Conservation (phyloP, 1,140 invertebrate species). For the Eubasilissa regina region DNA sequence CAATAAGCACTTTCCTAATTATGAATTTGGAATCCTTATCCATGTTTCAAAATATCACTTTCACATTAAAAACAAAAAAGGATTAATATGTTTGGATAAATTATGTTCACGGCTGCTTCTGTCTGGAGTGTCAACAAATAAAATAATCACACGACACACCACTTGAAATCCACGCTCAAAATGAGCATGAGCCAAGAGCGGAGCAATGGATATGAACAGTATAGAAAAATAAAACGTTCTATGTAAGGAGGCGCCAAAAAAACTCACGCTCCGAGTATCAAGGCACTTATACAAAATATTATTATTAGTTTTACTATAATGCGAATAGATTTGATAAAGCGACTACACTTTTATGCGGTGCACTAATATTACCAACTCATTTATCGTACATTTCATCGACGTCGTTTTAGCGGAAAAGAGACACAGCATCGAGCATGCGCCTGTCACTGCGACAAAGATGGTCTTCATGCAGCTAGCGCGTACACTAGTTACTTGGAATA, state of each 20-base stretch:
- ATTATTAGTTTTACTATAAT: not conserved
- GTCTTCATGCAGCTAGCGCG: not conserved
- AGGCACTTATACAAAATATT: not conserved
- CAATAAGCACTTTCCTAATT: constrained; percentile 46
- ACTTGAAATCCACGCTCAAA: constrained; percentile 24
- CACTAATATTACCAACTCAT: not conserved
- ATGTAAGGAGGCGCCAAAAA: not conserved
- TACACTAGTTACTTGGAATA: not conserved
- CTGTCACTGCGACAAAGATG: constrained; percentile 1
- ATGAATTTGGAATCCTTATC: constrained; percentile 51
- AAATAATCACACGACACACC: constrained; percentile 7
- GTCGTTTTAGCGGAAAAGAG: not conserved
- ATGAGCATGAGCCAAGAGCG: not conserved
- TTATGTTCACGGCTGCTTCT: constrained; percentile 18
- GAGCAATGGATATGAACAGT: constrained; percentile 7
- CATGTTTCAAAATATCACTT: constrained; percentile 33
- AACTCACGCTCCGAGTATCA: not conserved
- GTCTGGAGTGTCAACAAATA: constrained; percentile 10
- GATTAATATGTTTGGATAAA: not conserved
- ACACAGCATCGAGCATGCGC: constrained; percentile 1
- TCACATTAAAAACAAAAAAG: constrained; percentile 18
- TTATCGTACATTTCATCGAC: not conserved
- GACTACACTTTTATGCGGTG: not conserved
- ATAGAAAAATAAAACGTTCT: not conserved
- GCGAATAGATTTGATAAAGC: not conserved